Conservation (phyloP, 2,113 vertebrate species). For the Tyrannus savana region DNA sequence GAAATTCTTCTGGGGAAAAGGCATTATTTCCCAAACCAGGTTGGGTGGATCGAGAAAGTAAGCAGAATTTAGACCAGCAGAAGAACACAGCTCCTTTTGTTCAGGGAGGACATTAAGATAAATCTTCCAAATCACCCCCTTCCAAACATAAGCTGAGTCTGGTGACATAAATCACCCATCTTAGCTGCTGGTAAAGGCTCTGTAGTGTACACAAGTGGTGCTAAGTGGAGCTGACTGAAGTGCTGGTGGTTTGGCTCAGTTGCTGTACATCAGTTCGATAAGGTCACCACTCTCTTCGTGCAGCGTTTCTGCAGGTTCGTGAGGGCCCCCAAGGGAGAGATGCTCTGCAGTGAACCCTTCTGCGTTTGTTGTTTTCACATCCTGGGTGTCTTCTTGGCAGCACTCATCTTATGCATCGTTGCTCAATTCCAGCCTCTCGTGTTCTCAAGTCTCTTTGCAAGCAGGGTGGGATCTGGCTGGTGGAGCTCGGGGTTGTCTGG, state of each 20-base stretch:
- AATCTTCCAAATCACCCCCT: constrained; percentile 9
- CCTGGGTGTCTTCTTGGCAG: constrained; percentile 2
- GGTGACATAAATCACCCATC: constrained; percentile 12
- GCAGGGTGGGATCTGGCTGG: constrained; percentile 9
- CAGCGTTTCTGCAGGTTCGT: not conserved
- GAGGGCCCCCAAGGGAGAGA: not conserved
- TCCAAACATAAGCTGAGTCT: not conserved
- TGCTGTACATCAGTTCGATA: not conserved
- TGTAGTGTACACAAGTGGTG: not conserved
- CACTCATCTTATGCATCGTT: not conserved
- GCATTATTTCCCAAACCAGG: not conserved
- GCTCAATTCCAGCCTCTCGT: not conserved
- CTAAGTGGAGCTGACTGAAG: not conserved
- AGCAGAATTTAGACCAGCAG: not conserved
- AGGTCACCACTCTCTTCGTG: not conserved
- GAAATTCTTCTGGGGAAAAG: not conserved
- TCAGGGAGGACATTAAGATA: constrained; percentile 2
- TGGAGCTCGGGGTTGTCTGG: not conserved
- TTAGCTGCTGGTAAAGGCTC: not conserved
- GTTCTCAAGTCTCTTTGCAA: not conserved
- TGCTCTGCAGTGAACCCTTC: not conserved
- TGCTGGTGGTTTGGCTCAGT: not conserved
- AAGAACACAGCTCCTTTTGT: not conserved
- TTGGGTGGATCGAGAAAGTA: not conserved
- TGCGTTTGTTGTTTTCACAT: not conserved